Percentiles rank a stretch among this genome's conserved stretches.
Conservation (phyloP, 2,888 invertebrate genomes). For the Synanthedon tipuliformis region DNA sequence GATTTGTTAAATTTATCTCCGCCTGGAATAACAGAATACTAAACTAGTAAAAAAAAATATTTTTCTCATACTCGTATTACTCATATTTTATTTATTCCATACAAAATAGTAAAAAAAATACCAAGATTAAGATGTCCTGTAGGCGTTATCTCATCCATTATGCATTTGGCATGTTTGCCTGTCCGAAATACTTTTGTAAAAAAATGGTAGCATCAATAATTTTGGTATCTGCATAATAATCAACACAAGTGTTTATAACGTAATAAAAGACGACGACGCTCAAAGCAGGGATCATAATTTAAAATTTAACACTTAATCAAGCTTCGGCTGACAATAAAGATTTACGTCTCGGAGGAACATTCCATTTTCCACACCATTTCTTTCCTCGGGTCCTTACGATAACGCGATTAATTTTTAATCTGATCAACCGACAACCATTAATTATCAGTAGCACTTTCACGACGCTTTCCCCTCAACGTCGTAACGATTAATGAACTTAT, state of each 20-base stretch:
- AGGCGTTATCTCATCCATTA: too few relatives aligned
- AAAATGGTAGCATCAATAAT: too few relatives aligned
- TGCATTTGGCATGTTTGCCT: too few relatives aligned
- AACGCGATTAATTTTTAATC: constrained; percentile 55
- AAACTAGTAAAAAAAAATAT: too few relatives aligned
- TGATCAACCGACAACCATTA: constrained; percentile 28
- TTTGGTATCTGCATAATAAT: background rate
- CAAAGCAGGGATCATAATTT: constrained; percentile 38
- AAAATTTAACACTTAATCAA: constrained; percentile 66
- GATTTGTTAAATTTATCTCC: too few relatives aligned
- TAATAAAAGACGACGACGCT: background rate
- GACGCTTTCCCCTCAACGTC: constrained; percentile 3
- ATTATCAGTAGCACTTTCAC: constrained; percentile 11
- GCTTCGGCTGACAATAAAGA: constrained; percentile 51
- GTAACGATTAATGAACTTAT: constrained; percentile 28
- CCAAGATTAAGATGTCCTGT: too few relatives aligned
- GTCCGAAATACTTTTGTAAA: too few relatives aligned
- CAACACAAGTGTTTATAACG: background rate
- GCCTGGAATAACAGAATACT: too few relatives aligned
- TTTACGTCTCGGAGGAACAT: constrained; percentile 42
- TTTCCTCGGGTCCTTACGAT: constrained; percentile 36
- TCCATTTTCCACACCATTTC: constrained; percentile 53
- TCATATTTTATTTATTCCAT: too few relatives aligned
- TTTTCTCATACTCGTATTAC: too few relatives aligned
- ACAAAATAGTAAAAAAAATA: too few relatives aligned